Evolutionary conservation across 1,140 invertebrate species (phyloP).

Genomic region (Aphis gossypii): DNA sequence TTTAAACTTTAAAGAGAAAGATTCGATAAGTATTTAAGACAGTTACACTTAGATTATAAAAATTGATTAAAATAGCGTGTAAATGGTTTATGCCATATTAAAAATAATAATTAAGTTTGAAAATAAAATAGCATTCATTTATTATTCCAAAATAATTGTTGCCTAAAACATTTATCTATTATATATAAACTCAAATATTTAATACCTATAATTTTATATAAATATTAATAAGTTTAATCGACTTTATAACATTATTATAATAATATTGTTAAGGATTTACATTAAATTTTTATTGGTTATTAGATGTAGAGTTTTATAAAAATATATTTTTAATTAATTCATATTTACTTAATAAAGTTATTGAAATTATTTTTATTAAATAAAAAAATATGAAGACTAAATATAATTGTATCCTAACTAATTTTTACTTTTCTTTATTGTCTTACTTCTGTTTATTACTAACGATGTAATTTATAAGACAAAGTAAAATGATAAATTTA

Average conservation of each 20-base stretch:
- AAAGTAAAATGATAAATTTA: background rate
- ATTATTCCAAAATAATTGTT: background rate
- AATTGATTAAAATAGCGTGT: background rate
- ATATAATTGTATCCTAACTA: background rate
- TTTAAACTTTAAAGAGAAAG: background rate
- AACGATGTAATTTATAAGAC: background rate
- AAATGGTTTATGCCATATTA: background rate
- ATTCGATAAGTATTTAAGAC: background rate
- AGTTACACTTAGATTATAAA: background rate
- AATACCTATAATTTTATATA: background rate
- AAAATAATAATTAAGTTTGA: background rate
- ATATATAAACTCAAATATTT: background rate
- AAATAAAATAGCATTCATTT: background rate
- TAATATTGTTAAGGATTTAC: background rate
- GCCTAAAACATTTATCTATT: background rate
- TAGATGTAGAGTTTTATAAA: background rate
- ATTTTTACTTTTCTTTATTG: background rate
- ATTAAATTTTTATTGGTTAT: background rate
- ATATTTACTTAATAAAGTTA: background rate
- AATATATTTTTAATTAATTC: constrained; percentile 2
- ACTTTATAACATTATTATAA: background rate
- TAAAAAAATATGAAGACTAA: background rate
- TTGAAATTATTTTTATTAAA: background rate
- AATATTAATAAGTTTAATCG: background rate
- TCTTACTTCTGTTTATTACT: background rate